Evolutionary conservation across 2,888 invertebrate genomes (phyloP), one percentile per base, ranked within the genome.

Genomic region (Allolobophora icterica): DNA sequence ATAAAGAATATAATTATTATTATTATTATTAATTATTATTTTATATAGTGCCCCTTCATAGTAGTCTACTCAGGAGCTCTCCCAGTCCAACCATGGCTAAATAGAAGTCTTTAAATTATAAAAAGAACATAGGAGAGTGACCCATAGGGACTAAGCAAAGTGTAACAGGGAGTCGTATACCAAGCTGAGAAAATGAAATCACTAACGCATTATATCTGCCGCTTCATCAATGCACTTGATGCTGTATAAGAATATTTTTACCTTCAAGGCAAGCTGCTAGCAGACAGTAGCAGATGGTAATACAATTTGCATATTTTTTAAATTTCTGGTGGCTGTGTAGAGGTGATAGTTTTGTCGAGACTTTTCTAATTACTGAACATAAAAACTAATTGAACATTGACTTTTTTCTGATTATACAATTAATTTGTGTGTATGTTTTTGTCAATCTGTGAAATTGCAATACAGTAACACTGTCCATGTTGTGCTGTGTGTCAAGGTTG

Each of bases 311-410:
- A 71, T 30, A 6, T 52, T 52, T 15, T 21, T 71, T n/a, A 21
- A 52, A 71, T 71, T n/a, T n/a, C 71, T 71, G n/a, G 11, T 71
- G 30, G 71, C 71, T n/a, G 11, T 71, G 71, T 71, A n/a, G 71
- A 52, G 71, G 71, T 71, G 71, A 71, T 71, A n/a, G n/a, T 71
- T 71, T n/a, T 71, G 71, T 71, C 30, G 71, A 71, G 71, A 71
- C 71, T 8, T 71, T 71, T 71, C 30, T 71, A 71, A n/a, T 71
- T 71, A 71, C 71, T n/a, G n/a, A 71, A n/a, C 30, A 71, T 30
- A n/a, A n/a, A 71, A 71, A n/a, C 8, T n/a, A n/a, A 17, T n/a
- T 71, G 30, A n/a, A n/a, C n/a, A n/a, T n/a, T 71, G 24, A 52
- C n/a, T n/a, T n/a, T n/a, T n/a, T 71, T n/a, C 71, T 71, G 71